Evolutionary conservation across 2,888 invertebrate species (phyloP), one percentile per base, ranked within the genome.

Genomic region (Drosophila quinaria): DNA sequence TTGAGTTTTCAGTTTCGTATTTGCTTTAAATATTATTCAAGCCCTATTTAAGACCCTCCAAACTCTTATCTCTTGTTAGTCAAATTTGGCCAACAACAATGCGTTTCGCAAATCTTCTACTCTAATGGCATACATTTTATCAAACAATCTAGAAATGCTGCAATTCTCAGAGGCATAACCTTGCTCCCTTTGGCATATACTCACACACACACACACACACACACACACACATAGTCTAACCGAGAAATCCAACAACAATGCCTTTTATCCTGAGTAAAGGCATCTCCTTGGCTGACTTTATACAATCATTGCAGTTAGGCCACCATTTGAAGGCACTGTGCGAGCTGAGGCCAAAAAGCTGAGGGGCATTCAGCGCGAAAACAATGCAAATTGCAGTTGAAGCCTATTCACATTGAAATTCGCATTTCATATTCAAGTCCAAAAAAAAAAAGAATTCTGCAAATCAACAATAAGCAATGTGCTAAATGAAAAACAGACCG

Each of bases 331-430:
- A 52, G 61, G 74, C 54, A 69, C 49, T 31, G 49, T 42, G 42
- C n/a, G 11, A 59, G 33, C 19, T 41, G 9, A 31, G 52, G 19
- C 33, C 56, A 60, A 54, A 22, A 22, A 51, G 60, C 67, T 70
- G 41, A 67, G 70, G 70, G 69, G 70, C 78, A 73, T 78, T 83
- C 78, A 84, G 46, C 69, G 81, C 67, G 80, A 83, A 83, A 83
- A 83, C 83, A 83, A 83, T 83, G 79, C 80, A 79, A 80, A 80
- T 81, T 80, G 80, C 74, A 67, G 74, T 77, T 74, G 70, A 59
- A 54, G 80, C 77, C 79, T 74, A 74, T 80, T 74, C 80, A 80
- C 87, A 87, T 87, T 86, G 86, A 83, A 84, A 81, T 84, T 80
- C 59, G 56, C 69, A 81, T 84, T 87, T 74, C 59, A 70, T 78